Base-by-base conservation (phyloP, 2,888 invertebrate genomes). In the Ectemnius lituratus region DNA sequence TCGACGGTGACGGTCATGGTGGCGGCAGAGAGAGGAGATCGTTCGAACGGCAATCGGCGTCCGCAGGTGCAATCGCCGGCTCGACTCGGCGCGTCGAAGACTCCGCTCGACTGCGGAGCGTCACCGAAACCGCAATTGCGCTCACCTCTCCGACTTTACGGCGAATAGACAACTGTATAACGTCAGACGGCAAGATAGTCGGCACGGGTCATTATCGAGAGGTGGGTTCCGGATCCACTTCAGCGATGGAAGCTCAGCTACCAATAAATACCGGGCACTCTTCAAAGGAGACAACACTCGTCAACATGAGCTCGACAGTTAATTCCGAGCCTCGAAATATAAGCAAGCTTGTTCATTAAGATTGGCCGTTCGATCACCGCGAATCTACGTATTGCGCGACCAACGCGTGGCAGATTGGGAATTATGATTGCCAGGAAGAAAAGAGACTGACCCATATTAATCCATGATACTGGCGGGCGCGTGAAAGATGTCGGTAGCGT, bases 101-200 rank as follows among this genome's bases (percentile, higher is more conserved):
- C 56, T 18, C 18, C 20, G 18, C 23, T n/a, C 37, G 37, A 23
- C 37, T 20, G 56, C 11, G 11, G 56, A 28, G 52, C 59, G 37
- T 57, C 46, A 68, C 69, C 73, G 66, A 73, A 66, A 66, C 23
- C 45, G 46, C 72, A 46, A 63, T 63, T 47, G 62, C 65, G 68
- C 66, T 68, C 60, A 59, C 75, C 77, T 66, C 76, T 46, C 14
- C 66, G 37, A 46, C 28, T 49, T 61, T 70, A 61, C 62, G 62
- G 16, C 64, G 47, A 23, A 23, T 52, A 61, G 60, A 74, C 59
- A 47, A 71, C 71, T 70, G 61, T 73, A 64, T 61, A 63, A 75
- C 62, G 52, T 23, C 57, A 65, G 71, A 63, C 69, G 76, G 65
- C 74, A 60, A 73, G 79, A 79, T 79, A 78, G 78, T 78, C 78